Percentiles rank a stretch among this genome's conserved stretches.
Evolutionary conservation across 2,113 vertebrate genomes (phyloP).

Genomic region (Lipophrys pholis): DNA sequence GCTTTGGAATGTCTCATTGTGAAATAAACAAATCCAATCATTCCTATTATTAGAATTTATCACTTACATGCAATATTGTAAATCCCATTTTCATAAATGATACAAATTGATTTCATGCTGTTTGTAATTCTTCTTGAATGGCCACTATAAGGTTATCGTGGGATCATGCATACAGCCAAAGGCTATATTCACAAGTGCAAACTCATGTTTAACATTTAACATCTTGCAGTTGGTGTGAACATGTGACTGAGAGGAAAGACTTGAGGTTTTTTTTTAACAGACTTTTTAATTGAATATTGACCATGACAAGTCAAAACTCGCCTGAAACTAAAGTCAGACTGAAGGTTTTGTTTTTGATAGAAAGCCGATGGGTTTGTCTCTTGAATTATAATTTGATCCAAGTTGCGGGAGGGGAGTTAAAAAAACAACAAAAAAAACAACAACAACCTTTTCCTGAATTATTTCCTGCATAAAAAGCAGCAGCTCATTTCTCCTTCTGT

Average conservation of each 20-base stretch:
- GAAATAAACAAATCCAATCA: too few species aligned
- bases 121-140: too few species aligned
- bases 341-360: constrained; percentile 16
- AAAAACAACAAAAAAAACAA: constrained; percentile 14
- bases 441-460: constrained; percentile 13
- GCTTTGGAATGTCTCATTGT: too few species aligned
- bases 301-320: constrained; percentile 1
- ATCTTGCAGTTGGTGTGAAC: background rate
- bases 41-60: too few species aligned
- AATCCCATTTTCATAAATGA: too few species aligned
- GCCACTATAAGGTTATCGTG: too few species aligned
- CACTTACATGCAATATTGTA: too few species aligned
- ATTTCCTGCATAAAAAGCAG: constrained; percentile 42
- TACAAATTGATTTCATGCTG: too few species aligned
- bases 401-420: constrained; percentile 14
- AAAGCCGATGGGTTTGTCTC: constrained; percentile 40
- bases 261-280: background rate
- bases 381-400: constrained; percentile 53
- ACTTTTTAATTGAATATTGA: background rate
- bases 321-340: constrained; percentile 15
- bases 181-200: background rate
- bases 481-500: constrained; percentile 14
- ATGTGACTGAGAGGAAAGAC: background rate
- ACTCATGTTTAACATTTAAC: background rate
- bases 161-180: background rate